Evolutionary conservation across 2,888 invertebrate species (phyloP), one percentile per base, ranked within the genome.

Genomic region (Cantharis rufa): DNA sequence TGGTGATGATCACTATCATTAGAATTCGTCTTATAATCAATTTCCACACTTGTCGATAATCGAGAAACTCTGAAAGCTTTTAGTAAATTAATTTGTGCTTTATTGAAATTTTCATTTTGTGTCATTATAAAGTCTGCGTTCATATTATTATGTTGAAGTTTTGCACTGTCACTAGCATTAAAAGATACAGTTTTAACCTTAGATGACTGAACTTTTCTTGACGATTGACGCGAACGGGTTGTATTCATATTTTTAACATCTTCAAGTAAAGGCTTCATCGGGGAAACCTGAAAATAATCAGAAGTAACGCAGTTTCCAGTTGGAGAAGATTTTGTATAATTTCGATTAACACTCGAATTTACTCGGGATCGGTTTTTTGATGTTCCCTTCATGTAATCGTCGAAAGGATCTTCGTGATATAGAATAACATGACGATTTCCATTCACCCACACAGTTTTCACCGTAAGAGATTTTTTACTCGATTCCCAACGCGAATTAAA

Each of bases 381-480:
- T 70, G 62, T 69, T 76, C 85, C 83, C 9, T 84, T 80, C 1
- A 87, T 80, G 13, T 32, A 32, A 13, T 32, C 32, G n/a, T 32
- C 32, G 11, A 28, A 28, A 9, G 90, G 92, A 86, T 93, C 93
- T 87, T 93, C 92, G 77, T 91, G 89, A 7, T 91, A 90, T 71
- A 94, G 89, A 69, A 94, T 90, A 15, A 93, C 93, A 80, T 94
- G 90, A 82, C 92, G 91, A 81, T 92, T 91, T 16, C 93, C 93
- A 84, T 93, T 91, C 76, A 93, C 91, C 95, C 95, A 95, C 72
- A 91, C 88, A 0, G 91, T 91, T 76, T 88, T 88, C 32, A 92
- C 90, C 79, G 89, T 91, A 18, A 91, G 86, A 3, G 91, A 90
- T 78, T 90, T 86, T 79, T 89, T 88, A 77, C 91, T 91, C 2